Evolutionary conservation across 2,888 invertebrate genomes (phyloP), one percentile per base, ranked within the genome.

Genomic region (Tromatobia lineatoria): DNA sequence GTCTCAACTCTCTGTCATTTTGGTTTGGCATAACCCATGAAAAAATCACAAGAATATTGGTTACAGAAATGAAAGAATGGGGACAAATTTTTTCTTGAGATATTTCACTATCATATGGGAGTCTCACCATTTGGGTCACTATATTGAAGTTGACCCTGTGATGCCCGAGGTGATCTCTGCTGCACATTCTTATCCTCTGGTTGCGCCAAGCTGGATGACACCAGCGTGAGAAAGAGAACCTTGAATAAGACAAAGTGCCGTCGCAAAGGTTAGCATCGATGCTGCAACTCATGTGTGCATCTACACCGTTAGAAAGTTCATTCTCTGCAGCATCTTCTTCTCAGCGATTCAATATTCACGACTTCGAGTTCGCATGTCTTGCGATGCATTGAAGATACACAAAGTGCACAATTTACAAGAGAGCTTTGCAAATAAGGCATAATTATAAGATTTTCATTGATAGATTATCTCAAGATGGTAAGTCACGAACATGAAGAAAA

Each of bases 101-200:
- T 57, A 50, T 52, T 69, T 78, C 64, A 84, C 73, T 79, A 42
- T 18, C 45, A 42, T 8, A 38, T 50, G 6, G 18, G 38, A 38
- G 71, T 84, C 87, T 89, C 80, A 93, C 93, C 93, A 59, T 89
- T 89, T 29, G 90, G 88, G 84, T 92, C 90, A 73, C 87, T 88
- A 86, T 93, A 93, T 57, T 89, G 90, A 57, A 91, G 86, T 61
- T 91, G 90, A 52, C 90, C 89, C 80, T 91, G 92, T 0, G 91
- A 88, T 2, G 89, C 81, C 13, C 91, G 90, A 15, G 83, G 67
- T 8, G 86, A 34, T 47, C 91, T 87, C 42, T 84, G 80, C 69
- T 84, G 85, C 2, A 84, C 82, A 25, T 73, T 34, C 38, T 79
- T 82, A 20, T 87, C 82, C 75, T 59, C 85, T n/a, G 82, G 69